Base-by-base conservation (phyloP, 1,140 invertebrate genomes). In the Neomicropteryx cornuta region DNA sequence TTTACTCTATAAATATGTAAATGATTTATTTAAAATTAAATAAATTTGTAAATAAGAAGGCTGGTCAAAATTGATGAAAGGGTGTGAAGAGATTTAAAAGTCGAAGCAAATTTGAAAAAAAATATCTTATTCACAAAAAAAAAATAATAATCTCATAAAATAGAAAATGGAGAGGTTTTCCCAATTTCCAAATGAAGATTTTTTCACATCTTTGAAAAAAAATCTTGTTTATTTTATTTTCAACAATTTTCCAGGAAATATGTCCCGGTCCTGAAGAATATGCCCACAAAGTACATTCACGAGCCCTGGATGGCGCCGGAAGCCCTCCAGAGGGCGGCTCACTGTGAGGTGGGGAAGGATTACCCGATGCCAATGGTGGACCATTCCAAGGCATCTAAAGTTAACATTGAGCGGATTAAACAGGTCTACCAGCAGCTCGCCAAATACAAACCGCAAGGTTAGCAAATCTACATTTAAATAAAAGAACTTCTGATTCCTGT, bases 331-430 rank as follows among this genome's bases (percentile, higher is more conserved):
- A 62, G 71, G 47, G 68, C 78, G n/a, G 78, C 84, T 0, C 81
- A 81, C 48, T 94, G 89, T 59, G 74, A 87, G 13, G 74, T 93
- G 27, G 87, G 88, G 3, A 73, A 76, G 48, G 83, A 92, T 54
- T 93, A 92, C 55, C 81, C 88, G 1, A 44, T 85, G 41, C 87
- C 88, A 1, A 92, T 94, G 72, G 77, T 92, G 0, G 81, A 89
- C 53, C 89, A 93, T 56, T 58, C 68, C 5, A 74, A 77, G 32
- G 83, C 76, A 18, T 83, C 81, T 10, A 68, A 75, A 38, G 73
- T 82, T 39, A 91, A 91, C 56, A 81, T 89, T 29, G 83, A 90
- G 54, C 66, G 87, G 11, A 89, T 92, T 76, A 87, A 85, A 51
- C 85, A 89, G 58, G 87, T 89, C 13, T 91, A 90, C 59, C 75